Base-by-base conservation (phyloP, 2,888 invertebrate genomes). In the Caenorhabditis zanzibari region DNA sequence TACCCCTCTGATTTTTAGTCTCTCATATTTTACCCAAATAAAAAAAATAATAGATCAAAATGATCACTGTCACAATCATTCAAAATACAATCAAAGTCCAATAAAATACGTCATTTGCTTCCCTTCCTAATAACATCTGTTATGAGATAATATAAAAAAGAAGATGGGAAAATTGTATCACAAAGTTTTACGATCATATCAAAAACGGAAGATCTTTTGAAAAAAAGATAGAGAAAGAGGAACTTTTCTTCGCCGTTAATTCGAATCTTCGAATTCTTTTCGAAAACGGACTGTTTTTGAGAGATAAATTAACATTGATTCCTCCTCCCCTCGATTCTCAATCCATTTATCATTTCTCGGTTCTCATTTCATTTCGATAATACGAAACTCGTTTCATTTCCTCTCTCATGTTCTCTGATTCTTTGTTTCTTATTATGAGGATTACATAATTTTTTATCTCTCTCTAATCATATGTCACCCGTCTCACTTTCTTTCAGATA, bases 291-390 rank as follows among this genome's bases (percentile, higher is more conserved):
- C 35, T 66, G 66, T 52, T 66, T 66, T 66, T 35, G 19, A 24
- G 24, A 47, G 24, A 28, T 19, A 26, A 56, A 44, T 61, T 44
- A 12, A 47, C 49, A 52, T 38, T 38, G 38, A 38, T 38, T 38
- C 38, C 38, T 10, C 10, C 10, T 38, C 38, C 38, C 38, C 38
- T 38, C 38, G 5, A 4, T 28, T 22, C n/a, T 75, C 56, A 9
- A 28, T 74, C 38, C 44, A 58, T 66, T 66, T 66, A 66, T 66
- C 66, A 66, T 52, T 66, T 66, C 66, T 66, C 66, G 66, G 35
- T 72, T 59, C 2, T 24, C 66, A 49, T 54, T 35, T 54, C 68
- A n/a, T 68, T 54, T 61, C 58, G 58, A 58, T 61, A n/a, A 35
- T 61, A 56, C 41, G 66, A 56, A 54, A 56, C 56, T n/a, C 22